These are phyloP conservation scores for Megaustenia siamemsis DNA, from an alignment of 2,888 invertebrate genomes.

Conservation along the genomic window DNA sequence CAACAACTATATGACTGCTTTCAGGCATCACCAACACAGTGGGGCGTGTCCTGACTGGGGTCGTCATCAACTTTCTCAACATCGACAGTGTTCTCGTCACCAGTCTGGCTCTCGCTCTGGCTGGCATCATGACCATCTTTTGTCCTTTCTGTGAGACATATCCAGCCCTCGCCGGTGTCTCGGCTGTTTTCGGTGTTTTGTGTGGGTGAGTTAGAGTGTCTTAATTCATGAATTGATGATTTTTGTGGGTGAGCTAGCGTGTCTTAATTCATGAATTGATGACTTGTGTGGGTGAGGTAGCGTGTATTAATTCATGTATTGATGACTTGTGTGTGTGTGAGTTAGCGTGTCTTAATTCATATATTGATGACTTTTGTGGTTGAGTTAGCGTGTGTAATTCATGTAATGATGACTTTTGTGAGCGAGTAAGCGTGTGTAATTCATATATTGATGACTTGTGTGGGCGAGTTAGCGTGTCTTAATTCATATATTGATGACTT, in stretches of 20 bases:
- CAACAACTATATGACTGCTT: not conserved
- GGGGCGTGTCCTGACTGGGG: conserved; percentile 93
- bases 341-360: not conserved
- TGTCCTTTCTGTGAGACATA: conserved; percentile 91
- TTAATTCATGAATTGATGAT: no score
- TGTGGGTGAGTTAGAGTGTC: conserved; percentile 65
- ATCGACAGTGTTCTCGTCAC: conserved; percentile 93
- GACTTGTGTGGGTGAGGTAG: not conserved
- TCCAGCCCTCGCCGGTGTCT: conserved; percentile 88
- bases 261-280: no score
- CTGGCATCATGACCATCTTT: conserved; percentile 90
- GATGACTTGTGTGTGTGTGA: not conserved
- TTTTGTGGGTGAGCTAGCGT: no score
- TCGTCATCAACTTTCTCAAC: conserved; percentile 86
- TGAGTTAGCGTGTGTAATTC: no score
- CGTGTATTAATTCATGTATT: not conserved
- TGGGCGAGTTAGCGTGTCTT: no score
- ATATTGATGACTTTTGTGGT: no score
- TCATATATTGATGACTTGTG: no score
- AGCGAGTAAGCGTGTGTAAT: conserved; percentile 61
- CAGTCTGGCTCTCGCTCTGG: conserved; percentile 91
- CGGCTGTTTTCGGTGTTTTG: conserved; percentile 92
- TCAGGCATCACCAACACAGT: conserved; percentile 92
- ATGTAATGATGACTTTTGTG: conserved; percentile 86
- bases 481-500: not conserved